phyloP scores from a whole-genome alignment of 2,797 vertebrate genomes.

The Ceryle rudis region DNA sequence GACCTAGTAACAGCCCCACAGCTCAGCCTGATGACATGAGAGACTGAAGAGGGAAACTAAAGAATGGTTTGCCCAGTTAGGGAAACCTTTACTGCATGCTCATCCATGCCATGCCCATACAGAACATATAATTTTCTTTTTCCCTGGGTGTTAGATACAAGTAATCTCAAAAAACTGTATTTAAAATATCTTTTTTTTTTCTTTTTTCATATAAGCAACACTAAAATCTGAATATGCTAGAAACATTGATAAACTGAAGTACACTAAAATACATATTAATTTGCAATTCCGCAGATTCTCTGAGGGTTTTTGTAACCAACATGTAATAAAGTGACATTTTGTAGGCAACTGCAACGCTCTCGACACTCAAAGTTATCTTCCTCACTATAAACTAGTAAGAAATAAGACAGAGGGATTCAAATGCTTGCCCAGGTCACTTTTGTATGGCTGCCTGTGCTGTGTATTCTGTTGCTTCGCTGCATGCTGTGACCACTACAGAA shows the following conservation, averaged over 20 bases:
- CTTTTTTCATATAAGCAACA: not conserved
- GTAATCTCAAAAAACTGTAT: not conserved
- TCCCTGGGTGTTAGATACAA: not conserved
- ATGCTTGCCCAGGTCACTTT: not conserved
- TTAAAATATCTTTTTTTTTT: not conserved
- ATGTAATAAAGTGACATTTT: accelerated
- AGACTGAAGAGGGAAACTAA: not conserved
- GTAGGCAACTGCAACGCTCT: accelerated
- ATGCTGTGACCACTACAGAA: not conserved
- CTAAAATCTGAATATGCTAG: not conserved
- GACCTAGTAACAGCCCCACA: not conserved
- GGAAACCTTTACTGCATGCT: not conserved
- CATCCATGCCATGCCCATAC: not conserved
- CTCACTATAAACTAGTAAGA: not conserved
- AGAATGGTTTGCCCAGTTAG: not conserved
- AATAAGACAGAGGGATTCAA: not conserved
- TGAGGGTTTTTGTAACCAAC: not conserved
- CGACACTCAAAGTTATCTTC: not conserved
- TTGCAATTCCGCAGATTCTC: not conserved
- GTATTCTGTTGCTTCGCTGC: not conserved
- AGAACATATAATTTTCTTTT: accelerated
- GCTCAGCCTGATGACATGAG: not conserved
- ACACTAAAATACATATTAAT: not conserved
- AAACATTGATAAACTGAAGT: not conserved
- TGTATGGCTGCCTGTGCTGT: not conserved